Conservation (phyloP, 2,113 vertebrate genomes). For the Trogon surrucura region DNA sequence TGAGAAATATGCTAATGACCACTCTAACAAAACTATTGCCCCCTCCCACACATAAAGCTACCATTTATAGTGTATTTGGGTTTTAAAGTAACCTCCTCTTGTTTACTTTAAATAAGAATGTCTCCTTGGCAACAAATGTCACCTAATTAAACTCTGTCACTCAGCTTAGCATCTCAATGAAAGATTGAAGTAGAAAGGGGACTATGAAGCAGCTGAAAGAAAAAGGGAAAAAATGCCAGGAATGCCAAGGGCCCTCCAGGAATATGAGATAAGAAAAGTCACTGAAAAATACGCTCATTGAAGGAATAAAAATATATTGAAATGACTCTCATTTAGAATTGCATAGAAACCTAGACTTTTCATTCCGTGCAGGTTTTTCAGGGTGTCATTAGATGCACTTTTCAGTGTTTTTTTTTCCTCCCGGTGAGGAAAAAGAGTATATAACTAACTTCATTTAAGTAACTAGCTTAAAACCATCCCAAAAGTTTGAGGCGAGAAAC, state of each 20-base stretch:
- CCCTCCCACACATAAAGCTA: constrained; percentile 6
- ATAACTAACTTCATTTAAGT: background rate
- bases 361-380: background rate
- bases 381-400: background rate
- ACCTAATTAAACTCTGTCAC: constrained; percentile 62
- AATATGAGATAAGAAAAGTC: constrained; percentile 58
- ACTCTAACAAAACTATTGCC: background rate
- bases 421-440: background rate
- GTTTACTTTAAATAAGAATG: constrained; percentile 41
- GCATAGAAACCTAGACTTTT: background rate
- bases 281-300: constrained; percentile 57
- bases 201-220: constrained; percentile 44
- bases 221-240: constrained; percentile 42
- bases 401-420: background rate
- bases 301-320: constrained; percentile 35
- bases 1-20: constrained; percentile 16
- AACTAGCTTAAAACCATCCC: background rate
- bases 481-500: background rate
- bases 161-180: constrained; percentile 53
- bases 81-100: constrained; percentile 28
- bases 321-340: background rate
- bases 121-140: constrained; percentile 41
- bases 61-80: constrained; percentile 8
- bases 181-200: constrained; percentile 44
- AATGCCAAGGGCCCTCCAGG: constrained; percentile 44